A percentile compares a stretch with the other conserved stretches of the same genome.
Evolutionary conservation across 2,797 vertebrate genomes (phyloP).

Genomic region (Cercopithecus petaurista): DNA sequence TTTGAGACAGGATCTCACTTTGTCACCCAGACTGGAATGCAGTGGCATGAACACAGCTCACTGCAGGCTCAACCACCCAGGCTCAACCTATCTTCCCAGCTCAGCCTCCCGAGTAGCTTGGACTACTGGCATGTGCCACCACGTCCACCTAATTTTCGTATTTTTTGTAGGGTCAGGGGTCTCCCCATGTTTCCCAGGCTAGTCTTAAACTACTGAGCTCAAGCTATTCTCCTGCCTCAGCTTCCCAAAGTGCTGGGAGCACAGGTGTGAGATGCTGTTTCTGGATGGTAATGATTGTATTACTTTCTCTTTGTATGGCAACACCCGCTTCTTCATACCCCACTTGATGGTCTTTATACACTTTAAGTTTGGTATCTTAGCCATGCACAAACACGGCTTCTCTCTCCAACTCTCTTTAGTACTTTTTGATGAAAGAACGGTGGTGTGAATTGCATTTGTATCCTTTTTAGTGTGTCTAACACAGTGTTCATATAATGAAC

Average conservation of each 20-base stretch:
- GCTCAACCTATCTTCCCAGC: background rate
- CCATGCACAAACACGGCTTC: background rate
- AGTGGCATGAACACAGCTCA: background rate
- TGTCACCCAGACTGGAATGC: background rate
- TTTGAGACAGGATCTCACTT: background rate
- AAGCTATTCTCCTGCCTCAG: rapidly evolving
- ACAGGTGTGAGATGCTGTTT: background rate
- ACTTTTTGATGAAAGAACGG: background rate
- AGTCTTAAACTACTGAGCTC: background rate
- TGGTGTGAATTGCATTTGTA: background rate
- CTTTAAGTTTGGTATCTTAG: background rate
- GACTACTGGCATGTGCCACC: background rate
- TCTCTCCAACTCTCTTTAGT: background rate
- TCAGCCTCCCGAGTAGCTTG: background rate
- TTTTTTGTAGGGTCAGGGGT: background rate
- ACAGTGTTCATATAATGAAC: background rate
- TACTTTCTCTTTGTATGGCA: background rate
- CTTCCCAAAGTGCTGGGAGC: background rate
- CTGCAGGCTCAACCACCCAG: background rate
- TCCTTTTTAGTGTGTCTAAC: background rate
- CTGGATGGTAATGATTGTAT: background rate
- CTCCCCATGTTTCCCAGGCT: background rate
- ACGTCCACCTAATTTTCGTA: background rate
- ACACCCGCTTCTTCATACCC: rapidly evolving
- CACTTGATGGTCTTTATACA: no score